Percentiles rank a stretch among this genome's conserved stretches.
Conservation (phyloP, 2,113 vertebrate species). For the Ardeotis arabs region DNA sequence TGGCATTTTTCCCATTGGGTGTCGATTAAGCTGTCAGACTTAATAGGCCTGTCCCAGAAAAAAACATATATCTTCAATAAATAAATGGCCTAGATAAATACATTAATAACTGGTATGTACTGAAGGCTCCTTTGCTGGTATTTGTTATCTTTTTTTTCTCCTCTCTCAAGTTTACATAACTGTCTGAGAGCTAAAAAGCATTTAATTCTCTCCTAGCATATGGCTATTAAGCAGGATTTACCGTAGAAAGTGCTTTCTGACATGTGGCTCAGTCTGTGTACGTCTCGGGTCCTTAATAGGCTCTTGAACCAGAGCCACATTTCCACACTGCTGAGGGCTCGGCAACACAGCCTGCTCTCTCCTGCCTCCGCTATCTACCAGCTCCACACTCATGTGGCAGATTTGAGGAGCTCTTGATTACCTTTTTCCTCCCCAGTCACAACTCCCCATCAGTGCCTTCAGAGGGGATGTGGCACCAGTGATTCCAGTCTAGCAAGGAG, state of each 20-base stretch:
- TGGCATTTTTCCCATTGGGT: slow-evolving; percentile 43
- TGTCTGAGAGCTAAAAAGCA: slow-evolving; percentile 60
- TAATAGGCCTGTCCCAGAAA: slow-evolving; percentile 58
- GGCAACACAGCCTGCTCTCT: background rate
- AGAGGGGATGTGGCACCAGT: rapidly evolving
- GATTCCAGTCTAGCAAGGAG: rapidly evolving
- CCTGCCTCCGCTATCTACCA: background rate
- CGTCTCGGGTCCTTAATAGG: background rate
- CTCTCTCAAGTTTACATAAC: slow-evolving; percentile 58
- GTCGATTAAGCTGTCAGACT: slow-evolving; percentile 66
- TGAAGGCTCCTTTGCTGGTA: background rate
- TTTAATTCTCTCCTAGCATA: slow-evolving; percentile 46
- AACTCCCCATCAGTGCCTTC: background rate
- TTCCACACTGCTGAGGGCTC: background rate
- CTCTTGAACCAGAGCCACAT: background rate
- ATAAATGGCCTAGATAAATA: slow-evolving; percentile 50
- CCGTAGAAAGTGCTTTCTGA: slow-evolving; percentile 53
- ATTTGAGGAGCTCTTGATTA: background rate
- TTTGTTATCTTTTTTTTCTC: background rate
- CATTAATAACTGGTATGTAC: slow-evolving; percentile 28
- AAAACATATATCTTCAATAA: slow-evolving; percentile 50
- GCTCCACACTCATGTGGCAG: background rate
- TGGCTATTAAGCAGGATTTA: slow-evolving; percentile 44
- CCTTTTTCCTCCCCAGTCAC: background rate
- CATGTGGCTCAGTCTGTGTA: slow-evolving; percentile 38